phyloP scores from a whole-genome alignment of 2,113 vertebrate species.

The Heloderma charlesbogerti region DNA sequence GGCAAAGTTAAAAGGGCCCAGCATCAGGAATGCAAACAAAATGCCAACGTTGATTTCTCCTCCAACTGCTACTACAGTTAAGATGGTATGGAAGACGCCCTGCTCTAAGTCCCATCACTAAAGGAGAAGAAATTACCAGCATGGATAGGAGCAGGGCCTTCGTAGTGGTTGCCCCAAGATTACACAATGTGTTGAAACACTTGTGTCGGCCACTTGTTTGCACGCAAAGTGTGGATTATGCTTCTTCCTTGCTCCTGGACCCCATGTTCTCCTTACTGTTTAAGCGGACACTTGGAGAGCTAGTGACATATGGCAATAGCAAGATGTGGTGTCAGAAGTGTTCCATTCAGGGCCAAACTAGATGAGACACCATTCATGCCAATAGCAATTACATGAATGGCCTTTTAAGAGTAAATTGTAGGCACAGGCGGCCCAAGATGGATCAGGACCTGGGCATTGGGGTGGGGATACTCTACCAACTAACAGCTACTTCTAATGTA shows the following conservation, averaged over 20 bases:
- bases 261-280: neutral
- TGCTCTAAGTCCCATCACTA: neutral
- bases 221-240: neutral
- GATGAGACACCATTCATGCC: neutral
- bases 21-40: neutral
- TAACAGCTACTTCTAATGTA: too few species aligned
- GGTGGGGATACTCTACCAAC: too few species aligned
- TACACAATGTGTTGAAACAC: too few species aligned
- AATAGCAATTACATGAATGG: neutral
- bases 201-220: neutral
- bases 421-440: too few species aligned
- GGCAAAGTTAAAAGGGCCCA: neutral
- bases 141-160: too few species aligned
- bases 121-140: neutral
- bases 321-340: neutral
- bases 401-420: neutral
- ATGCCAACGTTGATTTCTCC: neutral
- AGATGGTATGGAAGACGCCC: neutral
- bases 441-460: too few species aligned
- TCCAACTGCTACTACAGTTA: neutral
- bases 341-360: neutral
- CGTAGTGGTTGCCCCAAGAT: too few species aligned
- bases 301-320: neutral
- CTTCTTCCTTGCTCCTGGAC: neutral
- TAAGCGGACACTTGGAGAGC: neutral